Evolutionary conservation across 2,888 invertebrate genomes (phyloP).

Genomic region (Yponomeuta evonymella): DNA sequence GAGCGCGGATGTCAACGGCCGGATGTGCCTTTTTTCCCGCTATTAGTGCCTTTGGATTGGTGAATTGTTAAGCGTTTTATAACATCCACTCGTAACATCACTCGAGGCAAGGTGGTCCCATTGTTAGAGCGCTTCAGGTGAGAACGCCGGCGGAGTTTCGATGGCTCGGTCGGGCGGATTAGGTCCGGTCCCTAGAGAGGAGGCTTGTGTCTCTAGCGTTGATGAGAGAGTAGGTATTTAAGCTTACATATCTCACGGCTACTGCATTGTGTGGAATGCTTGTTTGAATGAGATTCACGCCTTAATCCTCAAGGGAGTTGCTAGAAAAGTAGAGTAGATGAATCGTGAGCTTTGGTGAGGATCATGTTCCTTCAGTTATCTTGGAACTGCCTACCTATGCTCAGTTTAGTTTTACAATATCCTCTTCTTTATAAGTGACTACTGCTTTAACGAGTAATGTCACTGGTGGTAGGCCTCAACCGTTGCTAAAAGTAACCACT

Average conservation of each 20-base stretch:
- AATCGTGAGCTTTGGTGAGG: too few species aligned
- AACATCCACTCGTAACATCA: constrained; percentile 66
- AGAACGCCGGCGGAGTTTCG: constrained; percentile 30
- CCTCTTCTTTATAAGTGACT: too few species aligned
- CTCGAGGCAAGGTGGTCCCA: constrained; percentile 68
- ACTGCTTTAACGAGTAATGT: too few species aligned
- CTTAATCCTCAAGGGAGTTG: too few species aligned
- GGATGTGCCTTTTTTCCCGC: constrained; percentile 60
- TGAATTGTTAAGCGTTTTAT: constrained; percentile 68
- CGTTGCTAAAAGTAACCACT: too few species aligned
- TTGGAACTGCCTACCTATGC: too few species aligned
- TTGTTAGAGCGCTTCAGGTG: constrained; percentile 51
- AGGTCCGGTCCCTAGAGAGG: constrained; percentile 34
- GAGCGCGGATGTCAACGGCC: constrained; percentile 68
- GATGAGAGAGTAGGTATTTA: not conserved
- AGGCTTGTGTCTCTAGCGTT: constrained; percentile 22
- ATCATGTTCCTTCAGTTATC: too few species aligned
- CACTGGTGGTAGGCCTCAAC: too few species aligned
- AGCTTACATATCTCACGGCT: not conserved
- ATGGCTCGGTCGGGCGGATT: constrained; percentile 42
- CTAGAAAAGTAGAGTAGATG: too few species aligned
- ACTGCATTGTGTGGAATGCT: not conserved
- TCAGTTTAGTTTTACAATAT: too few species aligned
- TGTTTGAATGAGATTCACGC: not conserved
- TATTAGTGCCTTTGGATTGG: constrained; percentile 73